Evolutionary conservation across 2,888 invertebrate genomes (phyloP).

Genomic region (Chrysodeixis includens): DNA sequence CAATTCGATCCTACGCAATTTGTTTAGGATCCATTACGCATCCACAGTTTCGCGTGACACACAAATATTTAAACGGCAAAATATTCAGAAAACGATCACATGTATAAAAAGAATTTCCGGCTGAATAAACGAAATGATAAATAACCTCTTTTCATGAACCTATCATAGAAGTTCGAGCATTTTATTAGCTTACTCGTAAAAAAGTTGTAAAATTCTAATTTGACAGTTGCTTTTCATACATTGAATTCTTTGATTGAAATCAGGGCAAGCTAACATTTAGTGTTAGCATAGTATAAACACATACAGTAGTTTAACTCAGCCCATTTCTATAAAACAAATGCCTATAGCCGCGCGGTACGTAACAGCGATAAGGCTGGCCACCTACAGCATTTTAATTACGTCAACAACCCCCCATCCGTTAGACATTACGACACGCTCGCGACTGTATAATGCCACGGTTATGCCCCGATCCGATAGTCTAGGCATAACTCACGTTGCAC

Average conservation of each 20-base stretch:
- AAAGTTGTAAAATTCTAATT: slow-evolving; percentile 37
- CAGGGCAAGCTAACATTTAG: not conserved
- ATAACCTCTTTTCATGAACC: slow-evolving; percentile 42
- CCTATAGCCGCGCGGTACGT: no score
- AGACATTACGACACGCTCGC: no score
- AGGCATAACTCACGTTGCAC: no score
- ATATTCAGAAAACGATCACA: slow-evolving; percentile 33
- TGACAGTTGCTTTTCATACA: slow-evolving; percentile 41
- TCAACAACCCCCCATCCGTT: no score
- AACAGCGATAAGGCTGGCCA: no score
- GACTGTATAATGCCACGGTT: no score
- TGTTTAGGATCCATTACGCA: no score
- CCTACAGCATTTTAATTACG: no score
- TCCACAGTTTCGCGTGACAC: slow-evolving; percentile 18
- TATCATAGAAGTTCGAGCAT: slow-evolving; percentile 25
- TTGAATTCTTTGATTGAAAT: slow-evolving; percentile 35
- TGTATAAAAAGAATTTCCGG: slow-evolving; percentile 47
- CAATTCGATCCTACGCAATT: not conserved
- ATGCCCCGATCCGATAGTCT: no score
- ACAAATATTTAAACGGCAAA: slow-evolving; percentile 26
- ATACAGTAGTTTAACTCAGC: no score
- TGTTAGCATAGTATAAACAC: no score
- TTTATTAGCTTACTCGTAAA: slow-evolving; percentile 45
- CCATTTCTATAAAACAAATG: no score
- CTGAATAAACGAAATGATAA: slow-evolving; percentile 42